Evolutionary conservation across 2,113 vertebrate species (phyloP).

Genomic region (Gymnorhina tibicen): DNA sequence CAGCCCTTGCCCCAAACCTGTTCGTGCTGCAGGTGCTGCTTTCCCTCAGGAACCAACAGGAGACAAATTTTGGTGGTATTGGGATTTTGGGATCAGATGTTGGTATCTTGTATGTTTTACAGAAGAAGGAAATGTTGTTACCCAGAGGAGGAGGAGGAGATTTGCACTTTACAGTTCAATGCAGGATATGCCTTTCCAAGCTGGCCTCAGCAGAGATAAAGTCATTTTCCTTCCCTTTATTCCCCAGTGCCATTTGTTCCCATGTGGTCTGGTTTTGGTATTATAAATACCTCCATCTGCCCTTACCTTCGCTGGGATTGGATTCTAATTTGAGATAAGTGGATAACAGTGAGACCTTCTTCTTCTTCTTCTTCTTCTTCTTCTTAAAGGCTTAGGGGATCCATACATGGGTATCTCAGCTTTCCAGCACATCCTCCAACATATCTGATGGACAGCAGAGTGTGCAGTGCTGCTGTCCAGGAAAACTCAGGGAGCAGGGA

Average conservation of each 20-base stretch:
- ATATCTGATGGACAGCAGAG: not conserved
- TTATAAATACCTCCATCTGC: not conserved
- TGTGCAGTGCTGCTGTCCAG: not conserved
- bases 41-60: not conserved
- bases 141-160: not conserved
- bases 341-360: not conserved
- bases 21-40: not conserved
- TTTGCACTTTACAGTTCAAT: not conserved
- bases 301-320: not conserved
- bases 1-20: not conserved
- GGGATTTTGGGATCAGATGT: not conserved
- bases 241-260: not conserved
- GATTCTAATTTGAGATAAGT: not conserved
- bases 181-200: not conserved
- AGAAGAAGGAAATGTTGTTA: not conserved
- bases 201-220: not conserved
- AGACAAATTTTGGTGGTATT: not conserved
- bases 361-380: not conserved
- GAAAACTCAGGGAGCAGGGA: not conserved
- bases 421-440: not conserved
- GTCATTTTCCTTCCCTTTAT: not conserved
- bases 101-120: not conserved
- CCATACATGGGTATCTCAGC: accelerated
- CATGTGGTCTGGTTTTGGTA: not conserved
- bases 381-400: not conserved